Evolutionary conservation across 2,797 vertebrate genomes (phyloP).

Genomic region (Gymnothorax javanicus): DNA sequence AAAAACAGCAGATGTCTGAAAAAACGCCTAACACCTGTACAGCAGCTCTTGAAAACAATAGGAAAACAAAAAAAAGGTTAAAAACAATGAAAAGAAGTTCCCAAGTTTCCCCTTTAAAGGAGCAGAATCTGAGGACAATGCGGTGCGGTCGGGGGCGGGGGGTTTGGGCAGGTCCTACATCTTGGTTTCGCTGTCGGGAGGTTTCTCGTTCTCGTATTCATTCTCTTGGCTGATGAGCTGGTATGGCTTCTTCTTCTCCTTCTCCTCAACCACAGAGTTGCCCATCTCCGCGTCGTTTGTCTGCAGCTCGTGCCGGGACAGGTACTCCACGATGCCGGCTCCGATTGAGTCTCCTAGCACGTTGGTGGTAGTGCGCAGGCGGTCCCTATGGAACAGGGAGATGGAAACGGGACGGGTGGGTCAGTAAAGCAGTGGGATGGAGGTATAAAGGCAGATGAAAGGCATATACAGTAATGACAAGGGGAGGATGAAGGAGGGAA

Average conservation of each 20-base stretch:
- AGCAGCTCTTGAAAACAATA: slow-evolving; percentile 16
- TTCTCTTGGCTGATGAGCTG: slow-evolving; percentile 91
- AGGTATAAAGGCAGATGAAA: neutral
- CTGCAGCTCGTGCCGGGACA: slow-evolving; percentile 90
- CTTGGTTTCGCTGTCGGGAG: slow-evolving; percentile 88
- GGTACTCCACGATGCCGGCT: slow-evolving; percentile 93
- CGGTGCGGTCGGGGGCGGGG: neutral
- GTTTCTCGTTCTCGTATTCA: slow-evolving; percentile 84
- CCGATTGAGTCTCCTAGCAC: slow-evolving; percentile 95
- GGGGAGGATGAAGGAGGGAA: neutral
- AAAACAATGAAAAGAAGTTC: slow-evolving; percentile 12
- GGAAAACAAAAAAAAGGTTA: slow-evolving; percentile 16
- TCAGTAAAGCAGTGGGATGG: neutral
- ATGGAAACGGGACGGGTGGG: neutral
- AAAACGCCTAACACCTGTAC: slow-evolving; percentile 31
- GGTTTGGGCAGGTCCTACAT: slow-evolving; percentile 73
- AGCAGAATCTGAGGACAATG: slow-evolving; percentile 5
- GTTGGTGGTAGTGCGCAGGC: slow-evolving; percentile 93
- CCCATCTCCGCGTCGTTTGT: slow-evolving; percentile 88
- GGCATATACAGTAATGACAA: neutral
- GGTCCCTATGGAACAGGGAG: slow-evolving; percentile 75
- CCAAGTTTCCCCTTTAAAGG: slow-evolving; percentile 22
- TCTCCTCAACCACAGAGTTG: slow-evolving; percentile 94
- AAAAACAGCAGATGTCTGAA: slow-evolving; percentile 2
- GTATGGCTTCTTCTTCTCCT: slow-evolving; percentile 94